Conservation (phyloP, 2,113 vertebrate species). For the Podocnemis expansa region DNA sequence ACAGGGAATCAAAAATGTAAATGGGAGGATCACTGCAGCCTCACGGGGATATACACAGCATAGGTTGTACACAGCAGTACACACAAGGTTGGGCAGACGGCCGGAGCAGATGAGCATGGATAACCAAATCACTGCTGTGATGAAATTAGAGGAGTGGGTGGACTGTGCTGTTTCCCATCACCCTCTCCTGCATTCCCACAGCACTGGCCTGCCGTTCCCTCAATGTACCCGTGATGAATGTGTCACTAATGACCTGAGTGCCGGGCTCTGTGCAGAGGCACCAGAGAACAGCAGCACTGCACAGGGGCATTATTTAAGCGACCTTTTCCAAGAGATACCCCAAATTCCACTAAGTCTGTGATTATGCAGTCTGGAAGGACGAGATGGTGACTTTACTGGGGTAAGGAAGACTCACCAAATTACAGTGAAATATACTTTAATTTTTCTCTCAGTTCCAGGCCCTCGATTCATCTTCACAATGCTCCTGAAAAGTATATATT, state of each 20-base stretch:
- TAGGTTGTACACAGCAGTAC: not conserved
- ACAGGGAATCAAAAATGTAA: not conserved
- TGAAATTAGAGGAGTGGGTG: not conserved
- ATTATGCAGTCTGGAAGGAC: too few relatives aligned
- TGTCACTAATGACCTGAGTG: too few relatives aligned
- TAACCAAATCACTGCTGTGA: too few relatives aligned
- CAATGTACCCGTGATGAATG: not conserved
- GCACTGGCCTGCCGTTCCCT: not conserved
- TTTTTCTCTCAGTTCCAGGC: too few relatives aligned
- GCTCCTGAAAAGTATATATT: too few relatives aligned
- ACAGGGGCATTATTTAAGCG: too few relatives aligned
- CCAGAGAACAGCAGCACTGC: not conserved
- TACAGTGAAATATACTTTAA: too few relatives aligned
- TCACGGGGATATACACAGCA: not conserved
- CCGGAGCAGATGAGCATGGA: accelerated
- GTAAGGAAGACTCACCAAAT: too few relatives aligned
- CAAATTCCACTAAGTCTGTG: too few relatives aligned
- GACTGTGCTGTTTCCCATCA: not conserved
- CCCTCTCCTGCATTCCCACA: not conserved
- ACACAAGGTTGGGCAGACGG: accelerated
- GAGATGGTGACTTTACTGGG: too few relatives aligned
- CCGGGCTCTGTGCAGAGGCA: not conserved
- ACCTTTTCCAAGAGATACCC: too few relatives aligned
- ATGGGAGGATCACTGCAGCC: not conserved
- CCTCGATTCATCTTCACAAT: too few relatives aligned